phyloP scores from a whole-genome alignment of 2,113 vertebrate genomes.

The Indicator maculatus region DNA sequence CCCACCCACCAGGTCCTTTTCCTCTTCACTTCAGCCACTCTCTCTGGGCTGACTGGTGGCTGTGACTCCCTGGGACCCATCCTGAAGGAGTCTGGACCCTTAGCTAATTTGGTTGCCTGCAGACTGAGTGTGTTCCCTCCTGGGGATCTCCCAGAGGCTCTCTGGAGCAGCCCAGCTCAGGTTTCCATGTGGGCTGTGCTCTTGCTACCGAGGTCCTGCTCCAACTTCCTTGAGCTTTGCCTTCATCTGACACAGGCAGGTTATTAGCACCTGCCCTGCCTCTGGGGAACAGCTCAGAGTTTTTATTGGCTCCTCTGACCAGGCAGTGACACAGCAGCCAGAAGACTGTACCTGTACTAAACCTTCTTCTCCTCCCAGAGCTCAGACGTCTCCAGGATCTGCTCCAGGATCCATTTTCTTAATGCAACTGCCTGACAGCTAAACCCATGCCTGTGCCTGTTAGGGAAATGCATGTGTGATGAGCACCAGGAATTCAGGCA shows the following conservation, averaged over 20 bases:
- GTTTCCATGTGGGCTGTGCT: background rate
- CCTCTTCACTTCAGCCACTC: background rate
- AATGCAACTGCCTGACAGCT: slow-evolving; percentile 31
- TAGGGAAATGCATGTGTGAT: slow-evolving; percentile 45
- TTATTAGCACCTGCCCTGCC: background rate
- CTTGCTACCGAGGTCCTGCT: background rate
- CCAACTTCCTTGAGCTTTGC: background rate
- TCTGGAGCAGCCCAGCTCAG: rapidly evolving
- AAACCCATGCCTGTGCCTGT: slow-evolving; percentile 27
- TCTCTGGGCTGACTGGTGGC: background rate
- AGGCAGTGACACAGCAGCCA: slow-evolving; percentile 6
- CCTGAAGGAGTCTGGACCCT: background rate
- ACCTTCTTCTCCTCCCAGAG: background rate
- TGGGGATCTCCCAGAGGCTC: background rate
- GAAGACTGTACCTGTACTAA: background rate
- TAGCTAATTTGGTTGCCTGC: rapidly evolving
- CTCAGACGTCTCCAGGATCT: slow-evolving; percentile 16
- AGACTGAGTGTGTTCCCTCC: background rate
- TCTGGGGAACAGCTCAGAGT: background rate
- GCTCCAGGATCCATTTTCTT: slow-evolving; percentile 61
- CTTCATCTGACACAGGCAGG: background rate
- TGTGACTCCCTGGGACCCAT: background rate
- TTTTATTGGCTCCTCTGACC: background rate
- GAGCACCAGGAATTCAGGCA: slow-evolving; percentile 14
- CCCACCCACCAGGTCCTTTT: no score